phyloP scores from a whole-genome alignment of 1,140 invertebrate species.

The Drosophila serrata region DNA sequence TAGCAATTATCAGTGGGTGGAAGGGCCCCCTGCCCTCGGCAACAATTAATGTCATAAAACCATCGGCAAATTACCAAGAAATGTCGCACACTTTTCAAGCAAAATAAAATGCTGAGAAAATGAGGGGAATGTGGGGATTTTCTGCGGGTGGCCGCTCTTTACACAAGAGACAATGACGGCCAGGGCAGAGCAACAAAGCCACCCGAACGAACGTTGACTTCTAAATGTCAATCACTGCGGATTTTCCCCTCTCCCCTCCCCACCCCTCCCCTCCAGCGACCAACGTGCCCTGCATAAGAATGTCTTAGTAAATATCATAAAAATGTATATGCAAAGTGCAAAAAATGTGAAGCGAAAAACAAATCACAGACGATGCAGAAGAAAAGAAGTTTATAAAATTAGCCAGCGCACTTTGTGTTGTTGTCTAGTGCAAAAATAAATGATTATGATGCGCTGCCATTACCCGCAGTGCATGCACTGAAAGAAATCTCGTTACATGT shows the following conservation, averaged over 20 bases:
- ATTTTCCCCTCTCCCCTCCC: conserved; percentile 1
- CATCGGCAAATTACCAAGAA: conserved; percentile 62
- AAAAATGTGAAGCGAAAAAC: conserved; percentile 60
- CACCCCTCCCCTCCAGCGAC: background rate
- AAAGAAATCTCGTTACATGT: background rate
- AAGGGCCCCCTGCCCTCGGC: conserved; percentile 7
- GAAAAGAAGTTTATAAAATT: conserved; percentile 77
- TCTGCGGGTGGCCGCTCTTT: conserved; percentile 16
- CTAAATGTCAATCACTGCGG: conserved; percentile 76
- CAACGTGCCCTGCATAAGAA: conserved; percentile 70
- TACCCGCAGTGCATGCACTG: conserved; percentile 30
- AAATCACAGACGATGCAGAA: conserved; percentile 61
- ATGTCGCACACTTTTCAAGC: conserved; percentile 49
- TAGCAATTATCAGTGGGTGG: conserved; percentile 4
- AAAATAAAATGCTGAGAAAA: background rate
- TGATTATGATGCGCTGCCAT: conserved; percentile 77
- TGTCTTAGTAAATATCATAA: conserved; percentile 74
- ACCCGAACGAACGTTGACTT: conserved; percentile 75
- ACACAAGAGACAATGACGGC: conserved; percentile 60
- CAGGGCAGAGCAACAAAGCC: conserved; percentile 32
- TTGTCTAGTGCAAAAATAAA: conserved; percentile 76
- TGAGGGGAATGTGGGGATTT: background rate
- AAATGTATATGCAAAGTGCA: conserved; percentile 65
- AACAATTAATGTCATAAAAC: conserved; percentile 63
- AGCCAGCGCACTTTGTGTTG: conserved; percentile 58